Evolutionary conservation across 92 coral and sea anemone genomes (phyloP).

Genomic region (Plumapathes pennacea): DNA sequence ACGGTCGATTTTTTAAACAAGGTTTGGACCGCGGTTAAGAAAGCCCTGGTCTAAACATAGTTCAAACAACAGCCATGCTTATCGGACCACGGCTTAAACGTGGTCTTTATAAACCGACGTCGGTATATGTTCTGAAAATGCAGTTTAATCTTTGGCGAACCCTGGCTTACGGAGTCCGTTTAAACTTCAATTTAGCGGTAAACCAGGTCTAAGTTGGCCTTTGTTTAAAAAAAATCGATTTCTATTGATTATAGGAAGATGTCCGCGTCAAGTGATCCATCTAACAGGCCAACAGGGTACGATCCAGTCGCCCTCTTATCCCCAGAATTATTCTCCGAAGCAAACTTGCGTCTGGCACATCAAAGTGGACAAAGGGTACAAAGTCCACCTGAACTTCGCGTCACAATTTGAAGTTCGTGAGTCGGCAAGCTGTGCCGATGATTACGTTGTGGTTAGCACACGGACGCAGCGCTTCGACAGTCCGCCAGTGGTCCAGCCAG

Average conservation of each 20-base stretch:
- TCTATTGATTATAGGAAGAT: conserved; percentile 71
- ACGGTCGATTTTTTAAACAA: too few species aligned
- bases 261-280: conserved; percentile 57
- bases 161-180: too few species aligned
- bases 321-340: conserved; percentile 39
- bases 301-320: conserved; percentile 80
- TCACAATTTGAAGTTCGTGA: conserved; percentile 61
- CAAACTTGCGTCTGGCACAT: conserved; percentile 89
- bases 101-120: too few species aligned
- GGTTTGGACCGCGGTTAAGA: too few species aligned
- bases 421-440: conserved; percentile 49
- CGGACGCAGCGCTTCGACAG: conserved; percentile 57
- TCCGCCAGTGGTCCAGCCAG: conserved; percentile 23
- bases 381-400: conserved; percentile 66
- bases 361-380: conserved; percentile 60
- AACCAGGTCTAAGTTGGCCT: too few species aligned
- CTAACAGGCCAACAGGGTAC: conserved; percentile 50
- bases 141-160: too few species aligned
- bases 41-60: too few species aligned
- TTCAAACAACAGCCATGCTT: too few species aligned
- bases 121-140: too few species aligned
- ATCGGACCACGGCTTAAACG: too few species aligned
- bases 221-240: too few species aligned
- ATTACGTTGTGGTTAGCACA: conserved; percentile 79
- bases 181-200: too few species aligned